phyloP scores from a whole-genome alignment of 1,140 invertebrate genomes.

The Hyles vespertilio region DNA sequence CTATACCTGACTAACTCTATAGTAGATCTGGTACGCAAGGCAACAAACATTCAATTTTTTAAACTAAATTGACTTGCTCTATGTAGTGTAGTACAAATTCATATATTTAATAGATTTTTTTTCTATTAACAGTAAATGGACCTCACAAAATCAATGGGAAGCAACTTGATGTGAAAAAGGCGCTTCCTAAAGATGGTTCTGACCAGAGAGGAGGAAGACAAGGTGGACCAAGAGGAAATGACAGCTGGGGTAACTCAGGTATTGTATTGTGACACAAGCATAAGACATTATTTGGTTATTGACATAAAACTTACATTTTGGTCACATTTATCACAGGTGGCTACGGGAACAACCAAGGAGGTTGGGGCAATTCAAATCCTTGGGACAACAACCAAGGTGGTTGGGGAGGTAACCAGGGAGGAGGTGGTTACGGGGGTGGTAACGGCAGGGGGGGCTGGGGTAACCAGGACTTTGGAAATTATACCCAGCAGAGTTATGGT shows the following conservation, averaged over 20 bases:
- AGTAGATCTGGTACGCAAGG: slow-evolving; percentile 65
- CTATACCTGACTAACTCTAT: slow-evolving; percentile 57
- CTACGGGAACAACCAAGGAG: slow-evolving; percentile 63
- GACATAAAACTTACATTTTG: not conserved
- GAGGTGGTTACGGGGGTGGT: slow-evolving; percentile 58
- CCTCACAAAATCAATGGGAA: slow-evolving; percentile 87
- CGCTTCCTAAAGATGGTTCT: slow-evolving; percentile 83
- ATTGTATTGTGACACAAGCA: slow-evolving; percentile 13
- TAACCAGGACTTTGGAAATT: slow-evolving; percentile 83
- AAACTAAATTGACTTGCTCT: not conserved
- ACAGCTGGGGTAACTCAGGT: slow-evolving; percentile 64
- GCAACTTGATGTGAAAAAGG: slow-evolving; percentile 90
- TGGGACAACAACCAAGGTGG: slow-evolving; percentile 64
- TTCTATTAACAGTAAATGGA: slow-evolving; percentile 77
- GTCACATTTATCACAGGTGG: slow-evolving; percentile 43
- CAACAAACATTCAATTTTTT: slow-evolving; percentile 40
- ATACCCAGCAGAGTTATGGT: slow-evolving; percentile 85
- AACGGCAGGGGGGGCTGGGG: slow-evolving; percentile 65
- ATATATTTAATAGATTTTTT: slow-evolving; percentile 1
- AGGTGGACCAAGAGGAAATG: slow-evolving; percentile 58
- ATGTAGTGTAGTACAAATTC: not conserved
- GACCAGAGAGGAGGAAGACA: slow-evolving; percentile 78
- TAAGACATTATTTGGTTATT: not conserved
- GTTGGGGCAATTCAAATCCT: slow-evolving; percentile 61
- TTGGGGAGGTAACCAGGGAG: slow-evolving; percentile 59